Conservation (phyloP, 2,113 vertebrate genomes). For the Pteropus alecto region DNA sequence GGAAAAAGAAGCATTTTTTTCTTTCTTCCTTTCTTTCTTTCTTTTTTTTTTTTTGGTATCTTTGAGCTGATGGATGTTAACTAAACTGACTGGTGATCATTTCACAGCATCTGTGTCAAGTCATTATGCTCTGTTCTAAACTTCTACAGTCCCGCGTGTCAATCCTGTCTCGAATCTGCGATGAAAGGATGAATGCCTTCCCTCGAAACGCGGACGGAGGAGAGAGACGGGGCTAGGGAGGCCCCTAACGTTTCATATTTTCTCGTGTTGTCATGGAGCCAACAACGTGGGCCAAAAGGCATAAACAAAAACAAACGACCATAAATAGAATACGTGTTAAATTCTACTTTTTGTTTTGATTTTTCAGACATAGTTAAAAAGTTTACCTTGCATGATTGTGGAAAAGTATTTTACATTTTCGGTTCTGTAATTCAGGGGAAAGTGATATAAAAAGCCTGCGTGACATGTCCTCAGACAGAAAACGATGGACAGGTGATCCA, state of each 20-base stretch:
- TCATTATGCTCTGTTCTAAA: no score
- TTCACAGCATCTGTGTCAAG: no score
- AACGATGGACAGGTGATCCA: accelerated
- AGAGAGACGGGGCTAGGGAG: neutral
- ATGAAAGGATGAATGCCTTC: neutral
- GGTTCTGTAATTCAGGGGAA: neutral
- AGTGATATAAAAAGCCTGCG: neutral
- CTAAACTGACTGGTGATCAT: neutral
- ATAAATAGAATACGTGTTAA: neutral
- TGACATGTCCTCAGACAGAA: neutral
- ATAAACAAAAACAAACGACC: neutral
- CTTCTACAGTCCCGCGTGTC: accelerated
- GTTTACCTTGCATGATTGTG: neutral
- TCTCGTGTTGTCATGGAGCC: accelerated
- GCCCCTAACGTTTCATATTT: no score
- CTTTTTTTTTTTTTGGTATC: neutral
- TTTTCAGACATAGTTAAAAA: neutral
- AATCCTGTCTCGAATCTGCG: no score
- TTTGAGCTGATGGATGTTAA: neutral
- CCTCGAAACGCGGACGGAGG: neutral
- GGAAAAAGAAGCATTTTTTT: neutral
- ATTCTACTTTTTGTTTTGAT: neutral
- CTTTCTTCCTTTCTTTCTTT: accelerated
- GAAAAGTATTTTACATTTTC: neutral
- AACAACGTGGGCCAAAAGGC: neutral